Conservation (phyloP, 2,113 vertebrate species). For the Takifugu bimaculatus region DNA sequence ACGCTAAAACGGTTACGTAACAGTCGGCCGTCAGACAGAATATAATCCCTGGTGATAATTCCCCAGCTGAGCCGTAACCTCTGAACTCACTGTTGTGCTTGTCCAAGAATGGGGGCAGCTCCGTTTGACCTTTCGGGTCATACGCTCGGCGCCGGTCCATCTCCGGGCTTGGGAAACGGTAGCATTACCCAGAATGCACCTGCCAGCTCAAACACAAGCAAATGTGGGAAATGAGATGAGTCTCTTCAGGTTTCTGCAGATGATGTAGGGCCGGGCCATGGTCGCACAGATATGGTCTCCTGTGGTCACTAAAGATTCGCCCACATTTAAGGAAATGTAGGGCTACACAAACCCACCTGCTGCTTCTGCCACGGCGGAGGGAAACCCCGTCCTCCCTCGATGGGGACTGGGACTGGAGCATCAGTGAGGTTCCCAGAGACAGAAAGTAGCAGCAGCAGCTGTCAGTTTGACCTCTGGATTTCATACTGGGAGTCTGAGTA, state of each 20-base stretch:
- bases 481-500: slow-evolving; percentile 1
- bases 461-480: slow-evolving; percentile 43
- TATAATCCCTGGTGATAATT: background rate
- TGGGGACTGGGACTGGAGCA: slow-evolving; percentile 49
- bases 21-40: background rate
- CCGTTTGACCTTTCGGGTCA: slow-evolving; percentile 51
- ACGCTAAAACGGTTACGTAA: too few species aligned
- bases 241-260: slow-evolving; percentile 3
- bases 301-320: too few species aligned
- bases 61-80: background rate
- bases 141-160: slow-evolving; percentile 17
- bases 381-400: slow-evolving; percentile 26
- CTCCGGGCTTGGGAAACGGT: slow-evolving; percentile 48
- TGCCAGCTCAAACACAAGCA: slow-evolving; percentile 29
- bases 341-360: slow-evolving; percentile 32
- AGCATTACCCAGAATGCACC: slow-evolving; percentile 53
- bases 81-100: too few species aligned
- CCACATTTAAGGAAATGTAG: too few species aligned
- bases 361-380: slow-evolving; percentile 29
- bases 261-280: too few species aligned
- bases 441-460: slow-evolving; percentile 51
- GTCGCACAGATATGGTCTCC: background rate
- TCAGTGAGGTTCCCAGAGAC: slow-evolving; percentile 59
- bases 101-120: slow-evolving; percentile 27
- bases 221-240: slow-evolving; percentile 35